Base-by-base conservation (phyloP, 2,113 vertebrate genomes). In the Dermatemys mawii region DNA sequence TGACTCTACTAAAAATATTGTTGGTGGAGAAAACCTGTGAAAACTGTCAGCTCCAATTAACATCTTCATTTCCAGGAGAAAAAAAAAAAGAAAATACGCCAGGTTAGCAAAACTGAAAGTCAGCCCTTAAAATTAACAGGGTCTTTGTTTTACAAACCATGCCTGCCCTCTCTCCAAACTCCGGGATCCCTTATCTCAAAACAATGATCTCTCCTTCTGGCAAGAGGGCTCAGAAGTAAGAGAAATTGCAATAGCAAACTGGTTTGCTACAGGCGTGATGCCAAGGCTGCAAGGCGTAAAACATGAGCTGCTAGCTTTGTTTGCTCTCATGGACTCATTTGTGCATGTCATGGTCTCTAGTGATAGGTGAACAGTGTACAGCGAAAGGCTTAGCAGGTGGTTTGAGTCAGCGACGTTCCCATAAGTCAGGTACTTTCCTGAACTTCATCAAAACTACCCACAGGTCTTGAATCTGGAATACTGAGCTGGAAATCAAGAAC, bases 11-110 rank as follows among this genome's bases (percentile, higher is more conserved):
- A 75, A 94, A 97, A 96, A 86, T 93, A 90, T 80, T 93, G 81
- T 87, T 96, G 84, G 94, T 93, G 84, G 93, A 93, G 63, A 93
- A 80, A 84, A 49, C 49, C 94, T 93, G 35, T 84, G 97, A 78
- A 96, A 90, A 67, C 94, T 96, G 96, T 95, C 96, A 3, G 63
- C 87, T 90, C 78, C 90, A 93, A 96, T 97, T 93, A 96, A 86
- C 51, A 27, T 97, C 96, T 96, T 97, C 88, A 96, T 97, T 97
- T 96, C 93, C 96, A 97, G 94, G 94, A 94, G 95, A 88, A 46
- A 46, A 46, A n/a, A 97, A 87, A 84, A 51, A 85, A 63, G 90
- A 17, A 83, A 92, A 79, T 57, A 48, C 48, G 83, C 5, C 1
- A 81, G 91, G 93, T 92, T 55, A 44, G 80, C 16, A 82, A 57